These are phyloP conservation scores for Ceyx melanurus DNA, from an alignment of 2,113 vertebrate genomes.

Conservation along the genomic window DNA sequence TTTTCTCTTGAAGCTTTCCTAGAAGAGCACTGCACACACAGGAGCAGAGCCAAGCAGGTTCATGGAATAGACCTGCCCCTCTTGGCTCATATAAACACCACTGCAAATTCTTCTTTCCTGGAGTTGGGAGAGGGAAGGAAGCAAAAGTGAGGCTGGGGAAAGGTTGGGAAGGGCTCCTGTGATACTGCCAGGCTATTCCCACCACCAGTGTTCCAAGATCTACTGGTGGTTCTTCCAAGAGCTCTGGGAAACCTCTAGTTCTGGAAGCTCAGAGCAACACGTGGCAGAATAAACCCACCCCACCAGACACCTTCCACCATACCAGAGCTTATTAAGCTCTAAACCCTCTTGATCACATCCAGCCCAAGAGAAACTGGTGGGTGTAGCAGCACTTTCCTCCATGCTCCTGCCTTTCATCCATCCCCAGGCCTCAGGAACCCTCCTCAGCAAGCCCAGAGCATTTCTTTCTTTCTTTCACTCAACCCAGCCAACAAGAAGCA, in stretches of 20 bases:
- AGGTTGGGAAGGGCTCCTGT: not conserved
- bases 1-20: not conserved
- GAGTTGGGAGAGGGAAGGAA: not conserved
- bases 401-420: not conserved
- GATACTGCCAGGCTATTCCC: fast-evolving
- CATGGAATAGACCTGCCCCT: fast-evolving
- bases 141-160: not conserved
- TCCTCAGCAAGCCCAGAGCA: not conserved
- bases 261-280: not conserved
- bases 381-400: not conserved
- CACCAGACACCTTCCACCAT: not conserved
- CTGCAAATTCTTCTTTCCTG: not conserved
- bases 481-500: not conserved
- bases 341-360: not conserved
- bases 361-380: not conserved
- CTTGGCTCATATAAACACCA: not conserved
- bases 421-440: not conserved
- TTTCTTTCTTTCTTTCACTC: not conserved
- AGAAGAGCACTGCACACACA: not conserved
- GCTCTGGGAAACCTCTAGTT: not conserved
- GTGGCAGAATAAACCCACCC: not conserved
- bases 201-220: fast-evolving
- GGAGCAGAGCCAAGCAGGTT: not conserved
- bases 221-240: not conserved
- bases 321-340: not conserved